phyloP scores from a whole-genome alignment of 2,888 invertebrate species.

The Pegoplata infirma region DNA sequence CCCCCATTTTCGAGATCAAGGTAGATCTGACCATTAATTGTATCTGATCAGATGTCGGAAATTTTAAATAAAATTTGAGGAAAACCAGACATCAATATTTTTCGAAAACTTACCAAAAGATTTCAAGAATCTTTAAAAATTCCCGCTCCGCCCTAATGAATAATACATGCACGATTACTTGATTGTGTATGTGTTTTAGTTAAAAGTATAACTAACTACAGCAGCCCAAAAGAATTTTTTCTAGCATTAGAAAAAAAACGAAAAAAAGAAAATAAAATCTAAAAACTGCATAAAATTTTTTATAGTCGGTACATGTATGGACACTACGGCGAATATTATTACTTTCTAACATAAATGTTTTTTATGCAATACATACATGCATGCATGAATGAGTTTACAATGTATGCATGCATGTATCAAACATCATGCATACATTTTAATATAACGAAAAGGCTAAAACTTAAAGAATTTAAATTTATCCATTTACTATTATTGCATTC shows the following conservation, averaged over 20 bases:
- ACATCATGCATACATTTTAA: slow-evolving; percentile 28
- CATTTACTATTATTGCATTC: neutral
- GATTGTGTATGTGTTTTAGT: neutral
- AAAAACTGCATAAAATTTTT: neutral
- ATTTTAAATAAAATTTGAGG: too few relatives aligned
- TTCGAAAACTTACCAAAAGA: too few relatives aligned
- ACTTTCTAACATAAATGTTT: neutral
- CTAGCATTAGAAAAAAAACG: neutral
- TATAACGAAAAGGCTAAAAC: neutral
- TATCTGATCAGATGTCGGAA: too few relatives aligned
- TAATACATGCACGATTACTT: too few relatives aligned
- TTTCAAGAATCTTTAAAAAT: too few relatives aligned
- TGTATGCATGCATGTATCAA: slow-evolving; percentile 21
- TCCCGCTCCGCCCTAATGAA: too few relatives aligned
- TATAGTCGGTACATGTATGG: neutral
- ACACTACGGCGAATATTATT: neutral
- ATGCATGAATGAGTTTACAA: neutral
- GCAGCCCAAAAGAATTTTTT: slow-evolving; percentile 22
- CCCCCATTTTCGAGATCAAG: too few relatives aligned
- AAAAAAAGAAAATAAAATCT: slow-evolving; percentile 6
- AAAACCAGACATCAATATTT: too few relatives aligned
- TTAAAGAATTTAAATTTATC: slow-evolving; percentile 3
- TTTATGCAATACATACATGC: slow-evolving; percentile 6
- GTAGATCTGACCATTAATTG: too few relatives aligned
- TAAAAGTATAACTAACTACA: slow-evolving; percentile 15